A percentile compares a stretch with the other conserved stretches of the same genome.
Conservation (phyloP, 1,140 invertebrate genomes). For the Trichonephila inaurata region DNA sequence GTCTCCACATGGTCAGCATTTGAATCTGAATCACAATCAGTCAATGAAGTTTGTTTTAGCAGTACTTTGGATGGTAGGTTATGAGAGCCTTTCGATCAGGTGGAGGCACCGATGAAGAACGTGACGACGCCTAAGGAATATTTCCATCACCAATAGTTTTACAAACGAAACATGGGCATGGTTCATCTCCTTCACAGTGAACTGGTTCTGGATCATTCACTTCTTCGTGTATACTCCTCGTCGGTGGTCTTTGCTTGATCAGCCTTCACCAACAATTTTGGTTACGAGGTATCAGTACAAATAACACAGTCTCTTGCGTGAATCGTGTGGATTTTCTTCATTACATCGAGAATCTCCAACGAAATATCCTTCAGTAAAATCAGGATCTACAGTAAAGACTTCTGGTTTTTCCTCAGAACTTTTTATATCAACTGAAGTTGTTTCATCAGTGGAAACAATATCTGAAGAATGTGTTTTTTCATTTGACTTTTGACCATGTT, state of each 20-base stretch:
- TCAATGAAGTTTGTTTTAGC: neutral
- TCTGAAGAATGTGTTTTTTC: neutral
- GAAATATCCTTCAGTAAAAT: conserved; percentile 52
- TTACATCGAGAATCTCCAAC: conserved; percentile 22
- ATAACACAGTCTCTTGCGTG: neutral
- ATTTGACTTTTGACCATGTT: neutral
- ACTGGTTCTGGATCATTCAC: neutral
- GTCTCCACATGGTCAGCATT: neutral
- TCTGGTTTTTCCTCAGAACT: neutral
- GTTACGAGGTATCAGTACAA: neutral
- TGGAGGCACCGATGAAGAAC: conserved; percentile 40
- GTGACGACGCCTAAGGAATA: conserved; percentile 42
- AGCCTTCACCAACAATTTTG: neutral
- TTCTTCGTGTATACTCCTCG: neutral
- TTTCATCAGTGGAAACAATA: neutral
- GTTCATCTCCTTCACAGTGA: neutral
- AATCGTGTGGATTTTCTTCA: neutral
- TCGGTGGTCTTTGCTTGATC: neutral
- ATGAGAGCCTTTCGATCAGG: neutral
- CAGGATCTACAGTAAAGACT: neutral
- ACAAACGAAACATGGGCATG: conserved; percentile 58
- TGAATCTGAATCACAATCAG: neutral
- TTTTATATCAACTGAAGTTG: no score
- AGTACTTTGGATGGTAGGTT: neutral
- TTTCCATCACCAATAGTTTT: neutral